These are phyloP conservation scores for Noctilio leporinus DNA, from an alignment of 2,113 vertebrate genomes.

Conservation along the genomic window DNA sequence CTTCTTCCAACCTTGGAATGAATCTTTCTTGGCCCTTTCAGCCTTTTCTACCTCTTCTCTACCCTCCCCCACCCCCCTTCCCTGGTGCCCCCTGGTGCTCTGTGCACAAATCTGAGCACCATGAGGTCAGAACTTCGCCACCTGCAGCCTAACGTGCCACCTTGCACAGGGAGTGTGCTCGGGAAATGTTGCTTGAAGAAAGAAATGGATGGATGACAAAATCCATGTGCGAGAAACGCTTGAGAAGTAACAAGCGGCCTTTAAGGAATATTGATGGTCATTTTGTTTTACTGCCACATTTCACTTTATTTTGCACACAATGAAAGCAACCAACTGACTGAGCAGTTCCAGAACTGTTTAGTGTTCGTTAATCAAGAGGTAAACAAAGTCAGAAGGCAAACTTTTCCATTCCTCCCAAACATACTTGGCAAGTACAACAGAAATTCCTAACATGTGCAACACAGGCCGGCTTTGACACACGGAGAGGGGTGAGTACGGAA, in stretches of 20 bases:
- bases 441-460: neutral
- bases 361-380: neutral
- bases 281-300: neutral
- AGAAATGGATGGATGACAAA: neutral
- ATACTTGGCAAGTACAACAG: neutral
- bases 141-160: neutral
- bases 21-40: neutral
- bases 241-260: neutral
- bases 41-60: neutral
- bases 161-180: neutral
- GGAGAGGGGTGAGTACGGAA: neutral
- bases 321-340: neutral
- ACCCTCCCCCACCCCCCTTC: neutral
- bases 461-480: neutral
- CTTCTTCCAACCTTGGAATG: neutral
- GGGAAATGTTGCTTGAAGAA: neutral
- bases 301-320: constrained; percentile 51
- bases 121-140: neutral
- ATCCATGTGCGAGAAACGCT: neutral
- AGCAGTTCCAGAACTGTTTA: neutral
- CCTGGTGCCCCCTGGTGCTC: neutral
- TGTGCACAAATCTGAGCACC: neutral
- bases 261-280: neutral
- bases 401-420: neutral
- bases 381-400: neutral